These are phyloP conservation scores for Pararge aegeria DNA, from an alignment of 1,140 invertebrate genomes.

Conservation along the genomic window DNA sequence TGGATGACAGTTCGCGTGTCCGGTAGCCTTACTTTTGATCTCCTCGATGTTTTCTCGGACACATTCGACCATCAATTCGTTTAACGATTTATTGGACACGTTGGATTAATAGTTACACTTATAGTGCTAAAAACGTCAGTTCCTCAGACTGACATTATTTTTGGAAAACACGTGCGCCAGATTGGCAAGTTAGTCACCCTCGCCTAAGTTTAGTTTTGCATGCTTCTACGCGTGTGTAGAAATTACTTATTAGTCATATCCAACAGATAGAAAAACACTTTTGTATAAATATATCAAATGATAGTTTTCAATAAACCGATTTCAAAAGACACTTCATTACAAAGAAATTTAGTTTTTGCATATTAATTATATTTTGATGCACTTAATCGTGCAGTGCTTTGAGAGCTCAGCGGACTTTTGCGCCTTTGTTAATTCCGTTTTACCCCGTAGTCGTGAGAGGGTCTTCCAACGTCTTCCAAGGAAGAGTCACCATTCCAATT, in stretches of 20 bases:
- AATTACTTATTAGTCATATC: neutral
- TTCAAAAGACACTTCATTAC: too few species aligned
- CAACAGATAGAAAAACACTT: neutral
- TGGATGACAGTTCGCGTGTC: constrained; percentile 43
- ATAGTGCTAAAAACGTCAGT: constrained; percentile 17
- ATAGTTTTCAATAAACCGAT: too few species aligned
- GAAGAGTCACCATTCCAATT: too few species aligned
- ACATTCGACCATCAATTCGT: constrained; percentile 9
- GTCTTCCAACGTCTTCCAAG: too few species aligned
- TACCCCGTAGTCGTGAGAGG: too few species aligned
- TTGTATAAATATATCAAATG: neutral
- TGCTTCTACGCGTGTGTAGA: neutral
- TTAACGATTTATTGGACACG: constrained; percentile 10
- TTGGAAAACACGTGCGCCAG: constrained; percentile 44
- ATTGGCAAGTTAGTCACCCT: constrained; percentile 29
- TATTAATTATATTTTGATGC: too few species aligned
- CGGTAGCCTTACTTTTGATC: constrained; percentile 54
- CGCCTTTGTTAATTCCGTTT: too few species aligned
- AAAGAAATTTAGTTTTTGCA: too few species aligned
- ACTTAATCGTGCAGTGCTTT: too few species aligned
- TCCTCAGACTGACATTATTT: constrained; percentile 47
- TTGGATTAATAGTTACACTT: constrained; percentile 32
- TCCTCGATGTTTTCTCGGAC: constrained; percentile 37
- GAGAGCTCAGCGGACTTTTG: too few species aligned
- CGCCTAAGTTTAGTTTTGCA: constrained; percentile 15